Base-by-base conservation (phyloP, 2,888 invertebrate species). In the Fragum whitleyi region DNA sequence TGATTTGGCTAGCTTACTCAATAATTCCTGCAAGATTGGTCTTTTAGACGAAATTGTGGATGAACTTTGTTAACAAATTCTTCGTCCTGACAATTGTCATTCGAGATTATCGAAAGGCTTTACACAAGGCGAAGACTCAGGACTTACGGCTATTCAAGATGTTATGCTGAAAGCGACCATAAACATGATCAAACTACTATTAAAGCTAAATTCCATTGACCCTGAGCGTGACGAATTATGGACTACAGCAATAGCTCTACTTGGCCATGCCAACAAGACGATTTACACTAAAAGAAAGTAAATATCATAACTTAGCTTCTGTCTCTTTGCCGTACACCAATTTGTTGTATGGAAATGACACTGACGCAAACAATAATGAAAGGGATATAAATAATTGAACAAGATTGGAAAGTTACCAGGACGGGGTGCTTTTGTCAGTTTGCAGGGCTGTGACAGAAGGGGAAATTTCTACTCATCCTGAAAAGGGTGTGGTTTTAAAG, bases 291-390 rank as follows among this genome's bases (percentile, higher is more conserved):
- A 57, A 28, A 26, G 77, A 80, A 26, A n/a, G 42, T 16, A 81
- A 74, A 21, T 77, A 70, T 47, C 74, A 81, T 32, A 71, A 74
- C 26, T 32, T 81, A 23, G 39, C 77, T n/a, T 77, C 81, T 0
- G 62, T 69, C 1, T 68, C 55, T 19, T 21, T 81, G 14, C 76
- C 80, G 2, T 80, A 47, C 62, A 80, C 80, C 9, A 69, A 76
- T 14, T 19, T 67, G 0, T 57, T 81, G 39, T 80, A 80, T 61
- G 73, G 77, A 1, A 62, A 81, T n/a, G 77, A 78, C 16, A 59
- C 21, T 2, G 73, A 73, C 36, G 73, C 73, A 0, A 78, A 78
- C 53, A 74, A 74, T 5, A 74, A 79, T 55, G 70, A 74, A 0
- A 16, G 55, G 16, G 79, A 79, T 16, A 79, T 79, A 0, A 69